Base-by-base conservation (phyloP, 2,797 vertebrate genomes). In the Anguilla marmorata region DNA sequence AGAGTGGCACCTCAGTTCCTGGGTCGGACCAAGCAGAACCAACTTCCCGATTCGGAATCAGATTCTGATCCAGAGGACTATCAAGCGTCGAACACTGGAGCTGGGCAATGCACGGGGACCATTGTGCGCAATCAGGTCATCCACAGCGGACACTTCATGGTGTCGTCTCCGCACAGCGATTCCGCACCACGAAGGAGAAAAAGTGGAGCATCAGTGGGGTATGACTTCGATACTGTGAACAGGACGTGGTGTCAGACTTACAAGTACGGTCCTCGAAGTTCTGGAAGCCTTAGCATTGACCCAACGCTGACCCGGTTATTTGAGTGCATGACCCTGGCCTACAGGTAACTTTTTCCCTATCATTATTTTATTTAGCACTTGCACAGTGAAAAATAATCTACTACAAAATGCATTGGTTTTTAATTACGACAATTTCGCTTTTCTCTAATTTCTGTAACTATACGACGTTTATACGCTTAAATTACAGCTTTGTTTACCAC, bases 81-180 rank as follows among this genome's bases (percentile, higher is more conserved):
- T 0, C 90, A 88, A 0, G 88, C 58, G 1, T 90, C 89, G n/a
- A 86, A 54, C 14, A 89, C 92, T 21, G 92, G 91, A 0, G 0
- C 86, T 11, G 94, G 92, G 6, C 85, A 92, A 0, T 27, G 60
- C 0, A 0, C 85, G 0, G 91, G 86, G 0, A 85, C 90, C 0
- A 90, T 94, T 69, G 91, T 92, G 74, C 89, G 94, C 83, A 91
- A 93, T 0, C 98, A 99, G 94, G 98, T 99, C 87, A 99, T 99
- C 93, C 98, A 99, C 95, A 99, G 98, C 85, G 98, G 98, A 0
- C 98, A 99, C 94, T 99, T 99, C 93, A 99, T 99, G 98, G 98
- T 99, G 91, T 99, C 98, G 0, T 98, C 98, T 0, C 98, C 98
- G 0, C 98, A 99, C 96, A 97, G 96, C 60, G 98, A 99, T 93